Evolutionary conservation across 2,888 invertebrate genomes (phyloP), one percentile per base, ranked within the genome.

Genomic region (Cephus nigrinus): DNA sequence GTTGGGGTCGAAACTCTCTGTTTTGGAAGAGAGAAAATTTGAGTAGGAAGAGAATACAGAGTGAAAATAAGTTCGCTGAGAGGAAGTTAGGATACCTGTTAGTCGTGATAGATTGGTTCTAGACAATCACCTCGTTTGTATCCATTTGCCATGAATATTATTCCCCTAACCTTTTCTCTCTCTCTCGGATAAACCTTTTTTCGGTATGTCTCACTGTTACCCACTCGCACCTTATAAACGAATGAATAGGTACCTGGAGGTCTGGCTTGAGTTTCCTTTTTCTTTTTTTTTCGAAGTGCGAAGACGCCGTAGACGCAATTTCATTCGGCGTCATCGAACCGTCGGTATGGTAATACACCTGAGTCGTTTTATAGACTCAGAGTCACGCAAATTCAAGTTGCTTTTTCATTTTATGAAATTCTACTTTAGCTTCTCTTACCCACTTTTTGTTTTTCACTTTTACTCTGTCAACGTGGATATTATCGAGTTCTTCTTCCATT

Each of bases 81-180:
- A 79, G 76, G 74, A 76, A 73, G 77, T 76, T 76, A 69, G 75
- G 79, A 76, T 75, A 75, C 55, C 55, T 76, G 76, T 73, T 40
- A 36, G 55, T 68, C 78, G 84, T 88, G 88, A 88, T 88, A 86
- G 88, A 88, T 88, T 84, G 88, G 85, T 79, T 82, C 80, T 82
- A 86, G 85, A 87, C 88, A 87, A 88, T 88, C 88, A 85, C 88
- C 86, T 88, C 88, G 87, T 88, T 88, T 88, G 88, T 88, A 88
- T 88, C 88, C 86, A 88, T 88, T 88, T 88, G 88, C 88, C 84
- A 83, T 82, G 85, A 88, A 88, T 88, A 87, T 88, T 88, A 87
- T 87, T 87, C 86, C 83, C 79, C 76, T 79, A 72, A 73, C 78
- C 72, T 31, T 55, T 30, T 74, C 74, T 34, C 35, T 33, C 35